Evolutionary conservation across 2,888 invertebrate species (phyloP), one percentile per base, ranked within the genome.

Genomic region (Aleiodes leptofemur): DNA sequence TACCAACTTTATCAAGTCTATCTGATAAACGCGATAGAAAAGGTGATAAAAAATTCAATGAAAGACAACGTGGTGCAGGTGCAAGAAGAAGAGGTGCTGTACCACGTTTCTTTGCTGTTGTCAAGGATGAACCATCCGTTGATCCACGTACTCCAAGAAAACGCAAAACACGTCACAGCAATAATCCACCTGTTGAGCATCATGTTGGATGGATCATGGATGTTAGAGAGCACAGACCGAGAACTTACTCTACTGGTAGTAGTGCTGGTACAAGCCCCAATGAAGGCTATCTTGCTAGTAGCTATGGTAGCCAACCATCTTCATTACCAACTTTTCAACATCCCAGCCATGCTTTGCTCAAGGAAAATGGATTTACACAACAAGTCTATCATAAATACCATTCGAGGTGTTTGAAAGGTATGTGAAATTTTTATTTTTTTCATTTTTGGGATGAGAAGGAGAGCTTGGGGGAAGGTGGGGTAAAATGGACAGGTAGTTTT

Each of bases 161-260:
- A 89, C 93, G 96, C 83, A 97, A 97, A 91, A 96, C 97, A 3
- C 92, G 96, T n/a, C 96, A 98, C 90, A 96, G 95, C 83, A 94
- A 93, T 82, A 97, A 98, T 91, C 98, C 98, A 61, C 98, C 98
- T 0, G 94, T 96, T 77, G 98, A 98, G 89, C 95, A 96, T 85
- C 97, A 98, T 87, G 96, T 99, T 53, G 99, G 99, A 16, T 99
- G 99, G 99, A 95, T 99, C 82, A 96, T 99, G 94, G 99, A 97
- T 90, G 93, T 94, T 5, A 94, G 95, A 86, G 96, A 96, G 85
- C 96, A 97, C 88, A 91, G 95, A 11, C 93, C 94, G 6, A 91
- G 96, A 73, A 96, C 96, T 16, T 94, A 94, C 72, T 96, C 96
- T 80, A 93, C 95, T 72, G 94, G 94, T 59, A 96, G 95, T 66